Evolutionary conservation across 2,113 vertebrate species (phyloP), one percentile per base, ranked within the genome.

Genomic region (Actinemys pallida): DNA sequence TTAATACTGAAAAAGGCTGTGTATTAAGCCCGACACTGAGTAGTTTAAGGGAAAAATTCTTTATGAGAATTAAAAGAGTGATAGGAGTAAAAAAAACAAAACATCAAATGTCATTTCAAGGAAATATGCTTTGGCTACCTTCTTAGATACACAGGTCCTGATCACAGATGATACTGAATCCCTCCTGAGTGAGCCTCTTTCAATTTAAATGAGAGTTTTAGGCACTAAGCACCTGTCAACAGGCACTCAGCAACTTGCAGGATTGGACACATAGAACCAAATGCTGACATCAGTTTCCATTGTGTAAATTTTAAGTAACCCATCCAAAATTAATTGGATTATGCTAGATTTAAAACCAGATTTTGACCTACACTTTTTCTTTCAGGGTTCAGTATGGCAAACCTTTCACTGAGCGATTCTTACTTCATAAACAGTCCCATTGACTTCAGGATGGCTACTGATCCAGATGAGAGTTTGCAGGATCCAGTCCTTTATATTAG

Each of bases 111-210:
- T 78, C 52, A 20, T 86, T 56, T 83, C 17, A 47, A 20, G 86
- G 47, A 79, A 89, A 16, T 24, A 82, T 39, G n/a, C 49, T 94
- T 95, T 89, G 90, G 59, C 82, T 85, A 92, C 12, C 31, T 94
- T 92, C 72, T 62, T 81, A 72, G 91, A 94, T 72, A 8, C 27
- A 35, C 31, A 82, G 89, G 20, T 81, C 93, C 76, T 94, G 59
- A 94, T 81, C 50, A n/a, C 47, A 80, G 75, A 39, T 20, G 20
- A 16, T 86, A 59, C 86, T 24, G 59, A 82, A 27, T 54, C 84
- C 9, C 89, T 91, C 83, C 85, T 87, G 87, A 79, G 90, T 57
- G 4, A 2, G 86, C 10, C 4, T 92, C 10, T 31, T 65, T 39
- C 39, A 83, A 92, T 93, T 93, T 94, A n/a, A 80, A 94, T 87